Conservation (phyloP, 1,140 invertebrate species). For the Fopius arisanus region DNA sequence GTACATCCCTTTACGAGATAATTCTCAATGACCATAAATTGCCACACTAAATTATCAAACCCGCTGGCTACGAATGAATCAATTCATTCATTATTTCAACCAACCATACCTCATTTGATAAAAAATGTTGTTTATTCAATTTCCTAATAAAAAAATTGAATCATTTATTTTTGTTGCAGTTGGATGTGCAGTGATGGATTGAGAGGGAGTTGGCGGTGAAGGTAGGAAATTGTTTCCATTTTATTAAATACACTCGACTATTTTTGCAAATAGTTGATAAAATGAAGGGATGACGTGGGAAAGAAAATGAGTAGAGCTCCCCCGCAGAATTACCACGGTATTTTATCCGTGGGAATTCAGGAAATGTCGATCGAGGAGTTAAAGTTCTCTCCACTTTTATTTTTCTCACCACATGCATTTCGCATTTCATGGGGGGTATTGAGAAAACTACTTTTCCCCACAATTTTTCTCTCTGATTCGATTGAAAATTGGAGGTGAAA, state of each 20-base stretch:
- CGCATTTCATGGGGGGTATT: neutral
- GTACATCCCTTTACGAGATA: neutral
- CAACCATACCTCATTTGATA: too few relatives aligned
- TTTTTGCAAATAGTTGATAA: too few relatives aligned
- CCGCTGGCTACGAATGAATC: neutral
- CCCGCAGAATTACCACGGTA: neutral
- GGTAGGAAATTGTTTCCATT: too few relatives aligned
- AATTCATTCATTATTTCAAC: too few relatives aligned
- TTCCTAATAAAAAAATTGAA: too few relatives aligned
- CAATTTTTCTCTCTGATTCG: neutral
- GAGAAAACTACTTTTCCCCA: neutral
- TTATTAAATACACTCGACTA: too few relatives aligned
- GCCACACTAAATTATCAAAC: neutral
- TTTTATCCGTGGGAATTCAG: neutral
- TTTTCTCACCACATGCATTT: neutral
- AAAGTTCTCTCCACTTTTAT: neutral
- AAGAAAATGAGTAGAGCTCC: neutral
- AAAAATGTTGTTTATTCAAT: too few relatives aligned
- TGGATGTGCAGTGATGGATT: too few relatives aligned
- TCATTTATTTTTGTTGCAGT: too few relatives aligned
- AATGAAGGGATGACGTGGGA: too few relatives aligned
- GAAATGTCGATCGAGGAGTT: too few relatives aligned
- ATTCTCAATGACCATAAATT: slow-evolving; percentile 3
- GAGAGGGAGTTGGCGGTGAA: too few relatives aligned
- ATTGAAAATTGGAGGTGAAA: neutral